phyloP scores from a whole-genome alignment of 2,888 invertebrate genomes.

The Clostera curtula region DNA sequence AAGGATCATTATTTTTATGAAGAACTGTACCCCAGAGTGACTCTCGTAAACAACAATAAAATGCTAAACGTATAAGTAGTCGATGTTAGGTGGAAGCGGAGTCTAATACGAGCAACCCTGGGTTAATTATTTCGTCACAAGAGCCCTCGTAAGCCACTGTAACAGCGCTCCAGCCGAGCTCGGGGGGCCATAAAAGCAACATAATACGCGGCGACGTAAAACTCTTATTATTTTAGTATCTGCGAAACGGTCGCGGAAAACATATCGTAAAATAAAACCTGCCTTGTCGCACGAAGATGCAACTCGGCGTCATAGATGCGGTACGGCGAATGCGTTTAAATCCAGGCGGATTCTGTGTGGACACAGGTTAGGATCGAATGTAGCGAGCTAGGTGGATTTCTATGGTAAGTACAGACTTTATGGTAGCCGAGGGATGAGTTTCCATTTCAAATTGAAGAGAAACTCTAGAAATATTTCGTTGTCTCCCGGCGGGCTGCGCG shows the following conservation, averaged over 20 bases:
- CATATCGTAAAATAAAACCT: constrained; percentile 70
- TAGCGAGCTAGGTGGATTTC: constrained; percentile 62
- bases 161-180: constrained; percentile 64
- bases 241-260: constrained; percentile 67
- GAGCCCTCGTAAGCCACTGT: constrained; percentile 68
- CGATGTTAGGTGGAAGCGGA: constrained; percentile 40
- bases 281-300: constrained; percentile 49
- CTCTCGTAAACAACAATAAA: constrained; percentile 34
- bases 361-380: constrained; percentile 65
- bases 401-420: constrained; percentile 73
- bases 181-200: constrained; percentile 65
- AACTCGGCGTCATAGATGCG: constrained; percentile 38
- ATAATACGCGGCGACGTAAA: constrained; percentile 70
- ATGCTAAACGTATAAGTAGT: constrained; percentile 40
- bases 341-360: constrained; percentile 65
- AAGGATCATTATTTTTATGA: constrained; percentile 20
- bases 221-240: constrained; percentile 74
- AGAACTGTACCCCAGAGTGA: constrained; percentile 5
- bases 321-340: constrained; percentile 55
- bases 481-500: constrained; percentile 53
- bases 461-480: constrained; percentile 67
- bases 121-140: constrained; percentile 72
- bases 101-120: constrained; percentile 59
- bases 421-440: constrained; percentile 71
- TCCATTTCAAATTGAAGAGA: constrained; percentile 72